Evolutionary conservation across 2,797 vertebrate genomes (phyloP), one percentile per base, ranked within the genome.

Genomic region (Chiropotes sagulatus): DNA sequence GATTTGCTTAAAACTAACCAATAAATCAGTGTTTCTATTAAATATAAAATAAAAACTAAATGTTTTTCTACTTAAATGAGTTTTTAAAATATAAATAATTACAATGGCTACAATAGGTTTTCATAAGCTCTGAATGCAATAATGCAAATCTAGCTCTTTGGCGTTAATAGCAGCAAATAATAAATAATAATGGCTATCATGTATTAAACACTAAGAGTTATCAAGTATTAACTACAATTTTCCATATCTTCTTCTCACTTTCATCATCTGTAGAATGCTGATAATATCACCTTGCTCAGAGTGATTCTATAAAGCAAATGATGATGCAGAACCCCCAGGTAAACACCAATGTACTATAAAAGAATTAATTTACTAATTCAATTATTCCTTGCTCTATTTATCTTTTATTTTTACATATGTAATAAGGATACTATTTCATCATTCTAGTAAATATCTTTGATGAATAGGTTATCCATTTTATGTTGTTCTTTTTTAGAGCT

Each of bases 71-170:
- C 41, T 76, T 57, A 76, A 78, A 75, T 67, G 12, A 44, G 39
- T 64, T 97, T 90, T 85, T 61, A 61, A 61, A 96, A 48, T 85
- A 80, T 41, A 94, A 96, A 44, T 84, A 36, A 67, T 87, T 64
- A 46, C 46, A 30, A 33, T 75, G 24, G n/a, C 9, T 70, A 36
- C 4, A 88, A 20, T 15, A 82, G 8, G 20, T 89, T 79, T 94
- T 89, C 30, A 36, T 58, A 24, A 83, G 7, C 44, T 94, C 88
- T 95, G 41, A 88, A 67, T 84, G 20, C 10, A 36, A 7, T 76
- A 67, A 81, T 44, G 12, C 26, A 96, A 85, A 57, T 36, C 75
- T 4, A 93, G 20, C 7, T 3, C 33, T 80, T 82, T 79, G 36
- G 39, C 61, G 9, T 5, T 81, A 61, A 86, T 11, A 94, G 3